A percentile compares a stretch with the other conserved stretches of the same genome.
Evolutionary conservation across 2,797 vertebrate species (phyloP).

Genomic region (Schizopygopsis malacanthus): DNA sequence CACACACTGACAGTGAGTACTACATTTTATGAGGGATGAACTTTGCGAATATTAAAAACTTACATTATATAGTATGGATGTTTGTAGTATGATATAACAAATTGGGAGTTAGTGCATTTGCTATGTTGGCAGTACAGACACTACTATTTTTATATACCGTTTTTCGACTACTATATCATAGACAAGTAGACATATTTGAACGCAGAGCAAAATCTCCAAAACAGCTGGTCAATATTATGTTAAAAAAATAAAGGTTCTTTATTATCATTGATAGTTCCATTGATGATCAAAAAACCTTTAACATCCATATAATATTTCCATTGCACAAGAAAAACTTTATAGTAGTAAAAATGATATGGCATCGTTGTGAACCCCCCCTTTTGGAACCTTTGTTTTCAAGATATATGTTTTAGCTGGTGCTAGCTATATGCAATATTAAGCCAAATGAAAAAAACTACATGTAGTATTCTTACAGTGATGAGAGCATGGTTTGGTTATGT

Average conservation of each 20-base stretch:
- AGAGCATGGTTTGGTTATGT: neutral
- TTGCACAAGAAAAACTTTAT: neutral
- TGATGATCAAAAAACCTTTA: neutral
- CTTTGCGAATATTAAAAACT: neutral
- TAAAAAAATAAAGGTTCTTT: neutral
- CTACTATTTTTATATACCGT: neutral
- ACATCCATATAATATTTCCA: neutral
- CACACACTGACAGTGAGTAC: neutral
- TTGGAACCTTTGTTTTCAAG: neutral
- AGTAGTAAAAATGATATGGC: neutral
- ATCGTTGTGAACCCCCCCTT: neutral
- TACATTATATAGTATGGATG: neutral
- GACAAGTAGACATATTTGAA: neutral
- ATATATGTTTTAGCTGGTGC: neutral
- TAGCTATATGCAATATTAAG: neutral
- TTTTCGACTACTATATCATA: neutral
- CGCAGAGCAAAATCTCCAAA: neutral
- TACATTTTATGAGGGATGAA: neutral
- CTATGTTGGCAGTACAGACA: neutral
- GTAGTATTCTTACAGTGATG: neutral
- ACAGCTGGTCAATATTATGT: neutral
- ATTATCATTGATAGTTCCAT: neutral
- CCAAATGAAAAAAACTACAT: neutral
- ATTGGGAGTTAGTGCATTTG: neutral
- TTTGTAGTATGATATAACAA: slow-evolving; percentile 1